Evolutionary conservation across 53 echinoderm and acorn worm species (phyloP).

Genomic region (Apostichopus leukothele): DNA sequence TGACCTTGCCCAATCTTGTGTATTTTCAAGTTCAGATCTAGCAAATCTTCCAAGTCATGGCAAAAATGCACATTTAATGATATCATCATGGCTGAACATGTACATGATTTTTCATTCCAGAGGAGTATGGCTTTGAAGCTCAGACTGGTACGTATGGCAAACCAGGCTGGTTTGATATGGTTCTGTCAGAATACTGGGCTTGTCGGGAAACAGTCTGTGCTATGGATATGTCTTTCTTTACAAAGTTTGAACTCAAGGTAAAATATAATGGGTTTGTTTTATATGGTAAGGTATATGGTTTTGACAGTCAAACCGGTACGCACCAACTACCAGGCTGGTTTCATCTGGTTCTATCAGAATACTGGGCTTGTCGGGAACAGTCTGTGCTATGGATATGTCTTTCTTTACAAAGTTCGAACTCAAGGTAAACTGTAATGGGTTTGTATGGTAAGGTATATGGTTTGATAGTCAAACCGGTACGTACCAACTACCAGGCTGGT

Average conservation of each 20-base stretch:
- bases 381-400: conserved; percentile 96
- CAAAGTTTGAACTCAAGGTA: conserved; percentile 90
- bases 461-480: too few species aligned
- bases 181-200: conserved; percentile 87
- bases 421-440: conserved; percentile 51
- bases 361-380: conserved; percentile 92
- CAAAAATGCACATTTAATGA: too few species aligned
- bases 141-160: conserved; percentile 77
- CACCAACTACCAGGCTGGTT: conserved; percentile 92
- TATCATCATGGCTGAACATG: too few species aligned
- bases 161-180: conserved; percentile 95
- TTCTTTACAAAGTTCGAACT: conserved; percentile 90
- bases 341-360: conserved; percentile 90
- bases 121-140: conserved; percentile 70
- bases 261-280: not conserved
- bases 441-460: conserved; percentile 41
- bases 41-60: too few species aligned
- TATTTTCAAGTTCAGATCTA: too few species aligned
- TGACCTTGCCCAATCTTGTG: too few species aligned
- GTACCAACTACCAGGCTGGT: too few species aligned
- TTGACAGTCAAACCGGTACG: conserved; percentile 63
- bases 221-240: conserved; percentile 94
- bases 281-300: conserved; percentile 57
- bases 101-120: conserved; percentile 41
- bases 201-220: conserved; percentile 92